Evolutionary conservation across 2,113 vertebrate species (phyloP).

Genomic region (Cottus gobio): DNA sequence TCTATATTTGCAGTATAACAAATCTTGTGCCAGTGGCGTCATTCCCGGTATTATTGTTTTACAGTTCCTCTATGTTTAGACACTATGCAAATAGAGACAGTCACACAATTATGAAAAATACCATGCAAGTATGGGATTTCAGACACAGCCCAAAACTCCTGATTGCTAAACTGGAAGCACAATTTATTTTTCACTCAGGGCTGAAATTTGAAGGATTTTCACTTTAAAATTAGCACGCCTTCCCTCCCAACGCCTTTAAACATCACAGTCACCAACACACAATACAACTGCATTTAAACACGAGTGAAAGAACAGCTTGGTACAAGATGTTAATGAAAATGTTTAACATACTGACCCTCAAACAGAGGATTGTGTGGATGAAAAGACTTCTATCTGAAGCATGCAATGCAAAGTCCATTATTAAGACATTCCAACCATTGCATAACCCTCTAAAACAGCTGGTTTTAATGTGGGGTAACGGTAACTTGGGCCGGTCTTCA

Average conservation of each 20-base stretch:
- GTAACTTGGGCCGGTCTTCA: not conserved
- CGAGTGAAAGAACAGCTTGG: not conserved
- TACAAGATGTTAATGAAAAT: not conserved
- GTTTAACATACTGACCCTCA: not conserved
- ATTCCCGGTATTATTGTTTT: not conserved
- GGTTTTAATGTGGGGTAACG: not conserved
- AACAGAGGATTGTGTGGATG: not conserved
- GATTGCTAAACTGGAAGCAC: too few relatives aligned
- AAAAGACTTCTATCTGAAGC: not conserved
- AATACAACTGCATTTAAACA: not conserved
- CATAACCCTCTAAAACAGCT: not conserved
- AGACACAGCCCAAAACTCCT: too few relatives aligned
- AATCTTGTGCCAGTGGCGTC: not conserved
- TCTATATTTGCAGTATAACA: not conserved
- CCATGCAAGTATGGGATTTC: too few relatives aligned
- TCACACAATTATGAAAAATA: too few relatives aligned
- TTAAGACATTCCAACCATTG: not conserved
- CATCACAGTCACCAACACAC: not conserved
- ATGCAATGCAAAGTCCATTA: not conserved
- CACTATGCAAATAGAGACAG: not conserved
- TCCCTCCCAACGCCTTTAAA: not conserved
- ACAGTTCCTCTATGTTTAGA: not conserved
- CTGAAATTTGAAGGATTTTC: too few relatives aligned
- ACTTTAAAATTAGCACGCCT: conserved; percentile 1
- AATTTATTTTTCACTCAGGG: too few relatives aligned